Conservation (phyloP, 2,113 vertebrate genomes). For the Ursus arctos region DNA sequence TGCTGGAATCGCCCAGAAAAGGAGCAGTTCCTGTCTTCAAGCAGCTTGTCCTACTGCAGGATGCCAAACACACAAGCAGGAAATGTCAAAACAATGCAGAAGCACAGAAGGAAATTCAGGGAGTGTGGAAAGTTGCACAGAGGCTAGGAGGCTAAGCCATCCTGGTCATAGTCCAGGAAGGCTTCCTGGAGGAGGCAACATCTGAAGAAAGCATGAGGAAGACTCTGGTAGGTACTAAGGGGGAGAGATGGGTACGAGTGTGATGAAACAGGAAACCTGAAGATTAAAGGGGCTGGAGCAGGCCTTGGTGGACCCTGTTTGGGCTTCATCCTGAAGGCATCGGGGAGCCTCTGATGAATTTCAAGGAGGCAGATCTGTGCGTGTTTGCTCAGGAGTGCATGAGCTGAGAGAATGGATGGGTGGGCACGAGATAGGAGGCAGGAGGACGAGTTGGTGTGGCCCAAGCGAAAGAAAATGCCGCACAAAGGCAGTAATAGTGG, state of each 20-base stretch:
- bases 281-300: background rate
- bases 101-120: background rate
- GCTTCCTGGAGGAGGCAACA: background rate
- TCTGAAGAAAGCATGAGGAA: background rate
- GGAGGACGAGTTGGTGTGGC: background rate
- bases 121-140: background rate
- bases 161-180: background rate
- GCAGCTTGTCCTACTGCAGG: background rate
- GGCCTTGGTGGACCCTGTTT: background rate
- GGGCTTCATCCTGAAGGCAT: background rate
- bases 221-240: background rate
- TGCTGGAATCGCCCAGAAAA: background rate
- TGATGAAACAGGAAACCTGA: background rate
- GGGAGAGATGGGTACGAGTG: background rate
- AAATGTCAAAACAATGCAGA: background rate
- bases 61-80: background rate
- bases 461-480: background rate
- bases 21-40: background rate
- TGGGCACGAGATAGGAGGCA: background rate
- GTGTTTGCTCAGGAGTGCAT: background rate
- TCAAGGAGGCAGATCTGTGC: background rate
- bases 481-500: background rate
- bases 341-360: background rate
- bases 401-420: background rate
- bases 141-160: background rate